Conservation (phyloP, 2,797 vertebrate species). For the Fundulus diaphanus region DNA sequence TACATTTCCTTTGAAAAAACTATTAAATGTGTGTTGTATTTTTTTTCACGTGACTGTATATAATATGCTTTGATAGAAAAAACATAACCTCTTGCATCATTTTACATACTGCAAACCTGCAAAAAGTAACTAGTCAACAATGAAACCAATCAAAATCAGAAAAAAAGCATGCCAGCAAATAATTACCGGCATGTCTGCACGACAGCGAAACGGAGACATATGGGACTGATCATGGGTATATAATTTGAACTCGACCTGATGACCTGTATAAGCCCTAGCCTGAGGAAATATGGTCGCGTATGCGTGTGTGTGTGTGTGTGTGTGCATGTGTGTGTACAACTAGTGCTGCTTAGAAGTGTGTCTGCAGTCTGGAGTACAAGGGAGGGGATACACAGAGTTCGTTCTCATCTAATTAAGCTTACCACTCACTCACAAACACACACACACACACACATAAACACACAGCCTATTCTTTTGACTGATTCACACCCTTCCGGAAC, state of each 20-base stretch:
- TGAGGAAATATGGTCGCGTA: conserved; percentile 36
- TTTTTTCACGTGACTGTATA: not conserved
- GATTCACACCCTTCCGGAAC: conserved; percentile 22
- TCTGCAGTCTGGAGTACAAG: conserved; percentile 57
- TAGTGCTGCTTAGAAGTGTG: conserved; percentile 51
- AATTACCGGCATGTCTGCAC: not conserved
- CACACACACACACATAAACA: conserved; percentile 10
- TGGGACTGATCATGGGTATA: conserved; percentile 74
- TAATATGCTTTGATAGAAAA: not conserved
- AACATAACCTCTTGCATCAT: not conserved
- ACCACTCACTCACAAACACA: not conserved
- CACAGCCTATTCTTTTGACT: conserved; percentile 19
- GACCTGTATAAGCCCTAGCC: conserved; percentile 67
- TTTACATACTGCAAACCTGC: not conserved
- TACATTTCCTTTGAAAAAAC: not conserved
- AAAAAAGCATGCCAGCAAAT: not conserved
- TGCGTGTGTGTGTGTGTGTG: not conserved
- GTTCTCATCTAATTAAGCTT: conserved; percentile 67
- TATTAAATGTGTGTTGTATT: not conserved
- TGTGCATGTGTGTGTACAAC: conserved; percentile 23
- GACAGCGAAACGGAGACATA: conserved; percentile 60
- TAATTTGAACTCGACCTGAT: conserved; percentile 67
- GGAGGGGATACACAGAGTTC: conserved; percentile 56
- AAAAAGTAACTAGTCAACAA: not conserved
- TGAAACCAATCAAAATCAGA: not conserved